Base-by-base conservation (phyloP, 2,113 vertebrate species). In the Ctenomys sociabilis region DNA sequence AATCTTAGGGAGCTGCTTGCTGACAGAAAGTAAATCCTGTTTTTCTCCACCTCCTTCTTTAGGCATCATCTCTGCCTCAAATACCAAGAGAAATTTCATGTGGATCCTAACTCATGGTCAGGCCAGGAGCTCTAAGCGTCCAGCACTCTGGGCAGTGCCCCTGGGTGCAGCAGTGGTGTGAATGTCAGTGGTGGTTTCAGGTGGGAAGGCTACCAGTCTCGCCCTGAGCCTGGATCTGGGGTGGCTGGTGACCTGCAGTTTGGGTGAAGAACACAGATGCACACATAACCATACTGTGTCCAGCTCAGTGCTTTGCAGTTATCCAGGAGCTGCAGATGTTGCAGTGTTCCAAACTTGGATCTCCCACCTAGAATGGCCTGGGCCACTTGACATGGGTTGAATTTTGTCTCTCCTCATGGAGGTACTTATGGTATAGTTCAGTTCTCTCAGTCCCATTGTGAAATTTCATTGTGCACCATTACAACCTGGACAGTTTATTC, bases 261-360 rank as follows among this genome's bases (percentile, higher is more conserved):
- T 40, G 37, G 37, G 4, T 32, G n/a, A 81, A 54, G 64, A 59
- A 43, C 43, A 35, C 17, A 7, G 78, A 3, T 7, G 17, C 16
- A 12, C 2, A 0, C 5, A 5, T 7, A 49, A 32, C 17, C n/a
- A 12, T 0, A 21, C 3, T 17, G 43, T 3, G 24, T 43, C 54
- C 57, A 40, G 63, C 10, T 16, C 19, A 32, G 4, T 2, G 30
- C 43, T 5, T 43, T 6, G 22, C 49, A 32, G 8, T 64, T n/a
- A 30, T 22, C 45, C 8, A n/a, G 28, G 49, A 63, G 78, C 1
- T 35, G 28, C 63, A 54, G 64, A 8, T 13, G 28, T 64, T 16
- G 0, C 2, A 11, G 22, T 24, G n/a, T 35, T 24, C 43, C 22
- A 45, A 11, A 32, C 19, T 30, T 19, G 11, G 26, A 13, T 45